These are phyloP conservation scores for Manis pentadactyla DNA, from an alignment of 2,797 vertebrate genomes.

Conservation along the genomic window DNA sequence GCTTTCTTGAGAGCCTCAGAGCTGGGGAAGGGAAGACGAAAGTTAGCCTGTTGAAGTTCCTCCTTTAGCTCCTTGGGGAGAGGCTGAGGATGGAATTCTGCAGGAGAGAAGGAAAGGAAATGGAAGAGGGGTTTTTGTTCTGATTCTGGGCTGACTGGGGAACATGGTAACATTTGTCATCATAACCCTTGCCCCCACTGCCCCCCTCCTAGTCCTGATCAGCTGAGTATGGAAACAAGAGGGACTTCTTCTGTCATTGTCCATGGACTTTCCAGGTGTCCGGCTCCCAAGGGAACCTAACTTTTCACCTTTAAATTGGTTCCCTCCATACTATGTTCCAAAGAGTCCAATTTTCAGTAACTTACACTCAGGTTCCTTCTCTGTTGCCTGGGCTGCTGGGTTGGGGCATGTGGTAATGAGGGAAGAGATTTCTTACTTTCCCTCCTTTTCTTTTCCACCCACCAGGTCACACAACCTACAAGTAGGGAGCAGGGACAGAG, in stretches of 20 bases:
- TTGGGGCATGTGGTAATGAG: background rate
- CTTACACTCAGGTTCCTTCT: background rate
- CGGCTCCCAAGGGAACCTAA: background rate
- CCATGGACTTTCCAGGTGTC: slow-evolving; percentile 80
- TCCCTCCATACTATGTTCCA: background rate
- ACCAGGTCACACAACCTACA: slow-evolving; percentile 70
- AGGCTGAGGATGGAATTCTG: slow-evolving; percentile 1
- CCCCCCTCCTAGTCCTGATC: slow-evolving; percentile 41
- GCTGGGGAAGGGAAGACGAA: background rate
- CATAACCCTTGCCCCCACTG: background rate
- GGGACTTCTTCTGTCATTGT: slow-evolving; percentile 35
- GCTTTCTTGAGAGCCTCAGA: slow-evolving; percentile 18
- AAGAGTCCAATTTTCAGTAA: background rate
- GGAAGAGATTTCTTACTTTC: slow-evolving; percentile 36
- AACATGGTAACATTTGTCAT: background rate
- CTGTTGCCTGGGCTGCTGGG: background rate
- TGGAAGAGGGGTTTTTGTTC: slow-evolving; percentile 2
- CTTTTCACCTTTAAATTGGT: background rate
- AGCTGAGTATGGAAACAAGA: slow-evolving; percentile 68
- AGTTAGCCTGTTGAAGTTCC: slow-evolving; percentile 44
- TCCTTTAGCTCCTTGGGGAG: slow-evolving; percentile 11
- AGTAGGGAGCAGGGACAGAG: slow-evolving; percentile 72
- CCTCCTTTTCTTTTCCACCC: background rate
- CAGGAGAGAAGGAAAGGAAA: background rate
- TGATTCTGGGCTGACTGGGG: background rate